Conservation (phyloP, 2,113 vertebrate species). For the Colistium nudipinnis region DNA sequence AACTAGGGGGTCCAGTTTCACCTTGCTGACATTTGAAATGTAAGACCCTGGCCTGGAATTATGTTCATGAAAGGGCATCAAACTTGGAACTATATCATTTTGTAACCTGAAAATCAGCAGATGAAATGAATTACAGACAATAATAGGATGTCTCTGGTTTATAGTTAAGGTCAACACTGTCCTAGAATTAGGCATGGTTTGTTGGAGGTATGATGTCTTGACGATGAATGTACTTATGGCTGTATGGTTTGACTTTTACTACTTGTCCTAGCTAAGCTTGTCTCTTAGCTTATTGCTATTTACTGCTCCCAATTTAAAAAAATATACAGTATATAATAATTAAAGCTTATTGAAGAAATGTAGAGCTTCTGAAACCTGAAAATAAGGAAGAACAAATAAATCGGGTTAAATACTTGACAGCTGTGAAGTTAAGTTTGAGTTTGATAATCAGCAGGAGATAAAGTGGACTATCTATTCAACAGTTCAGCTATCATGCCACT, state of each 20-base stretch:
- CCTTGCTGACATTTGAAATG: conserved; percentile 3
- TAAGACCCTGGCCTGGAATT: not conserved
- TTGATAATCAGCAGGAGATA: conserved; percentile 11
- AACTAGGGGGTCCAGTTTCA: conserved; percentile 6
- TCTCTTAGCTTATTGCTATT: too few relatives aligned
- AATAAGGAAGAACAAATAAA: conserved; percentile 38
- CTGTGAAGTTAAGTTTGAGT: conserved; percentile 22
- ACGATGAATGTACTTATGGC: too few relatives aligned
- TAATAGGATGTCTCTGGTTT: not conserved
- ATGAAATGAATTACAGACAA: conserved; percentile 4
- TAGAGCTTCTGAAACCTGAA: not conserved
- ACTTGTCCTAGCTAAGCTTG: too few relatives aligned
- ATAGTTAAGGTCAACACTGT: conserved; percentile 12
- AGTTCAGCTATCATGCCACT: conserved; percentile 1
- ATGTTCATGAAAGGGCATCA: not conserved
- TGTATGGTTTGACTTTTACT: too few relatives aligned
- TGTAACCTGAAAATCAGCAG: not conserved
- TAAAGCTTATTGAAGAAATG: too few relatives aligned
- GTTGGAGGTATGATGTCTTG: not conserved
- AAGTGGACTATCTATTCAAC: conserved; percentile 27
- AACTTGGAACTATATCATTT: conserved; percentile 1
- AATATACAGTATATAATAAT: too few relatives aligned
- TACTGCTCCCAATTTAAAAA: too few relatives aligned
- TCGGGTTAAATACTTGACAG: conserved; percentile 31
- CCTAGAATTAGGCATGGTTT: conserved; percentile 3